Conservation (phyloP, 1,140 invertebrate genomes). For the Calliphora vicina region DNA sequence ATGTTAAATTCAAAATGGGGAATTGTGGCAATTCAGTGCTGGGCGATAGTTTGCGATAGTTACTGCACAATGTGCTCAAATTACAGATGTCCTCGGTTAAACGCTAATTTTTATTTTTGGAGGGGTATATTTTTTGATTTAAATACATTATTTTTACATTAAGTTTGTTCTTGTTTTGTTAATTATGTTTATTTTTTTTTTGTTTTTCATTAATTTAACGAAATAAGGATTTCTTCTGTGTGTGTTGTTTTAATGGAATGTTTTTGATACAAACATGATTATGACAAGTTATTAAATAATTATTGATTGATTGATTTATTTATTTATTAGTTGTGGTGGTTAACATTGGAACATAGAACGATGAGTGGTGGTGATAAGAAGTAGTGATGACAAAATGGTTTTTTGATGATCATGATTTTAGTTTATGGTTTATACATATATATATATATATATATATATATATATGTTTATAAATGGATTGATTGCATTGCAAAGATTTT, state of each 20-base stretch:
- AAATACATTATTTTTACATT: no score
- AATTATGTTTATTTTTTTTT: conserved; percentile 16
- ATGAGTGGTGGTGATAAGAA: background rate
- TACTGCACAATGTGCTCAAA: conserved; percentile 65
- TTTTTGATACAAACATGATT: background rate
- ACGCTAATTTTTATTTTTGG: conserved; percentile 56
- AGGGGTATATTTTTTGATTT: background rate
- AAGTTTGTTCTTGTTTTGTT: no score
- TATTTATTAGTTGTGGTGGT: no score
- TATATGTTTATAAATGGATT: background rate
- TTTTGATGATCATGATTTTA: background rate
- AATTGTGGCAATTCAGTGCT: conserved; percentile 59
- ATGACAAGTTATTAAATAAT: background rate
- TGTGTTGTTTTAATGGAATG: background rate
- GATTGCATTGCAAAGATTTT: background rate
- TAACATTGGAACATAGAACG: background rate
- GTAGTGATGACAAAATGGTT: background rate
- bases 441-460: no score
- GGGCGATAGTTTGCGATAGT: conserved; percentile 61
- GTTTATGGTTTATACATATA: background rate
- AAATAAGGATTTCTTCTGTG: background rate
- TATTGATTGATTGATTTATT: background rate
- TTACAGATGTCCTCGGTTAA: conserved; percentile 67
- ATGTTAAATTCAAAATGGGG: conserved; percentile 35
- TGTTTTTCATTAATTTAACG: conserved; percentile 18